These are phyloP conservation scores for Drosophila lowei DNA, from an alignment of 1,140 invertebrate species.

Conservation along the genomic window DNA sequence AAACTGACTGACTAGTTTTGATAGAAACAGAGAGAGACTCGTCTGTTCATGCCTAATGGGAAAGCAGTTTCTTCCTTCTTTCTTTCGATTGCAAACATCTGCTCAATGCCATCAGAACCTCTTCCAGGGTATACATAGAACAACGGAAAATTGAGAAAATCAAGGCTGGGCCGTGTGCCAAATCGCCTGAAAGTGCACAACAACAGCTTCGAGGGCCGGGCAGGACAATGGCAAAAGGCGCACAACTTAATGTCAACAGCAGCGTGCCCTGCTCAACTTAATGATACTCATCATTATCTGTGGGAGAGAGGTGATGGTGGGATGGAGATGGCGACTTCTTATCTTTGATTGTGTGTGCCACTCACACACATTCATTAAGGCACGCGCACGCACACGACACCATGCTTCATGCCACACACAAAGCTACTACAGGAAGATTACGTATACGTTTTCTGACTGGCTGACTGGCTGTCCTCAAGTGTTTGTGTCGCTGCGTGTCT, in stretches of 20 bases:
- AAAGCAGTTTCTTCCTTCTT: too few relatives aligned
- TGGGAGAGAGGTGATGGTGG: background rate
- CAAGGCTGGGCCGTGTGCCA: conserved; percentile 55
- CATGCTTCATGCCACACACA: conserved; percentile 3
- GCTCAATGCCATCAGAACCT: too few relatives aligned
- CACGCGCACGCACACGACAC: conserved; percentile 64
- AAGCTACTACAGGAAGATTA: conserved; percentile 44
- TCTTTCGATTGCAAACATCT: background rate
- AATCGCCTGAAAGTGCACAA: conserved; percentile 68
- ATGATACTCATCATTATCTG: conserved; percentile 79
- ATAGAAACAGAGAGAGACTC: too few relatives aligned
- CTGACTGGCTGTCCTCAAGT: conserved; percentile 49
- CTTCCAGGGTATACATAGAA: too few relatives aligned
- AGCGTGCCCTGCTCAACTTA: conserved; percentile 49
- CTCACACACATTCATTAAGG: conserved; percentile 63
- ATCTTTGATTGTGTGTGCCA: conserved; percentile 40
- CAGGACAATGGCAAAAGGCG: conserved; percentile 34
- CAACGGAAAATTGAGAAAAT: conserved; percentile 29
- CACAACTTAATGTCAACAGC: conserved; percentile 62
- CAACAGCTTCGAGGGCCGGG: conserved; percentile 6
- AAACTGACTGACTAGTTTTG: too few relatives aligned
- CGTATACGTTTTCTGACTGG: conserved; percentile 44
- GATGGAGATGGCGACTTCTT: conserved; percentile 33
- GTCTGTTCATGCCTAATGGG: too few relatives aligned
- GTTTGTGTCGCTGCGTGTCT: conserved; percentile 45